A percentile compares a stretch with the other conserved stretches of the same genome.
Evolutionary conservation across 2,113 vertebrate species (phyloP).

Genomic region (Bufo gargarizans): DNA sequence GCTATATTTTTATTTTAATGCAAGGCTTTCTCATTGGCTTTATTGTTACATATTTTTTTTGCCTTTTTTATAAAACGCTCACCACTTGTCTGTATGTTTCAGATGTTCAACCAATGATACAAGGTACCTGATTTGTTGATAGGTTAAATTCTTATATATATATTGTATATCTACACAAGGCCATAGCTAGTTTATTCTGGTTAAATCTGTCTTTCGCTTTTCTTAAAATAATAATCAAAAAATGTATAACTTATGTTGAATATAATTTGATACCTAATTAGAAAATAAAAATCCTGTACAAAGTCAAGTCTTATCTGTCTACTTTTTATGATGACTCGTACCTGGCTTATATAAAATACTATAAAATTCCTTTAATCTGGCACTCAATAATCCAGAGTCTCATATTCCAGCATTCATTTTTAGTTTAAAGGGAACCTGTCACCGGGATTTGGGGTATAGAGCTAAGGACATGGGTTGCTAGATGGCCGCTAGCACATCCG

Average conservation of each 20-base stretch:
- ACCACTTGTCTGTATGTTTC: conserved; percentile 68
- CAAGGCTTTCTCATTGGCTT: conserved; percentile 67
- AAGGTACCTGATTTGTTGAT: conserved; percentile 74
- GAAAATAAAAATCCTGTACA: conserved; percentile 65
- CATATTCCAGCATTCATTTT: no score
- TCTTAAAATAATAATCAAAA: conserved; percentile 70
- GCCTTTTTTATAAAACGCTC: conserved; percentile 30
- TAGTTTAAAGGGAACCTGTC: no score
- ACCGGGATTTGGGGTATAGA: no score
- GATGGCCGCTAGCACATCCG: no score
- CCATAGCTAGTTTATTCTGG: conserved; percentile 50
- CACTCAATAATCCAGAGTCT: no score
- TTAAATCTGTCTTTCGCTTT: conserved; percentile 67
- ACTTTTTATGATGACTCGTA: background rate
- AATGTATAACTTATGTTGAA: conserved; percentile 79
- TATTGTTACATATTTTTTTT: conserved; percentile 60
- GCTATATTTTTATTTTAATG: conserved; percentile 75
- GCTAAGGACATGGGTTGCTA: no score
- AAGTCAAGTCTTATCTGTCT: background rate
- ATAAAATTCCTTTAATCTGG: no score
- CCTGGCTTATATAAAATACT: background rate
- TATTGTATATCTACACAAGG: conserved; percentile 55
- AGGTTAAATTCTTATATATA: conserved; percentile 70
- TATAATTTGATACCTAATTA: conserved; percentile 81
- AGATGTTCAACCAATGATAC: conserved; percentile 68